A percentile compares a stretch with the other conserved stretches of the same genome.
These are phyloP conservation scores for Zaprionus inermis DNA, from an alignment of 1,140 invertebrate genomes.

Conservation along the genomic window DNA sequence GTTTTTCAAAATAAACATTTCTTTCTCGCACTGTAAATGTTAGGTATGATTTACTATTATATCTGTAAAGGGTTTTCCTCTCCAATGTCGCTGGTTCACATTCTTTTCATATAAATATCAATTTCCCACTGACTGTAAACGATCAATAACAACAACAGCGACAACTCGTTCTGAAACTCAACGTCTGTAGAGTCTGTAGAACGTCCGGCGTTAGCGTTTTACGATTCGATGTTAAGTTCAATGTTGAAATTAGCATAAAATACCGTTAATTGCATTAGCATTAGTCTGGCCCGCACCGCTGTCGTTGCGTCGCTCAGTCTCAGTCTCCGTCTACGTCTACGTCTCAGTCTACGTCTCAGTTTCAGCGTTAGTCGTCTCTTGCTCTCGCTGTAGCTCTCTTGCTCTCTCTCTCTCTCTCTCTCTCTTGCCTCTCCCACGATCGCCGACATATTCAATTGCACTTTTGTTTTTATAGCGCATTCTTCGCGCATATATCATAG, in stretches of 20 bases:
- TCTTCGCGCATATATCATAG: constrained; percentile 73
- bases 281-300: constrained; percentile 59
- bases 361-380: background rate
- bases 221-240: constrained; percentile 78
- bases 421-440: constrained; percentile 5
- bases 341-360: background rate
- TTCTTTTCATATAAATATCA: constrained; percentile 66
- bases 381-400: background rate
- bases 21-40: no score
- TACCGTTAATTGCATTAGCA: constrained; percentile 82
- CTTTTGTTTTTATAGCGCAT: constrained; percentile 65
- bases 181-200: constrained; percentile 40
- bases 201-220: constrained; percentile 43
- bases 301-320: background rate
- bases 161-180: constrained; percentile 38
- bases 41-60: no score
- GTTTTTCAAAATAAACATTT: no score
- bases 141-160: constrained; percentile 18
- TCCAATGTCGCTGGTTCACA: constrained; percentile 9
- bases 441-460: constrained; percentile 31
- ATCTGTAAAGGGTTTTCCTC: background rate
- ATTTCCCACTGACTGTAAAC: constrained; percentile 51
- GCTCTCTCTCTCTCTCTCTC: no score
- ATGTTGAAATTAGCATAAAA: constrained; percentile 83
- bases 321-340: background rate